A percentile compares a stretch with the other conserved stretches of the same genome.
These are phyloP conservation scores for Hycleus phaleratus DNA, from an alignment of 1,140 invertebrate species.

Conservation along the genomic window DNA sequence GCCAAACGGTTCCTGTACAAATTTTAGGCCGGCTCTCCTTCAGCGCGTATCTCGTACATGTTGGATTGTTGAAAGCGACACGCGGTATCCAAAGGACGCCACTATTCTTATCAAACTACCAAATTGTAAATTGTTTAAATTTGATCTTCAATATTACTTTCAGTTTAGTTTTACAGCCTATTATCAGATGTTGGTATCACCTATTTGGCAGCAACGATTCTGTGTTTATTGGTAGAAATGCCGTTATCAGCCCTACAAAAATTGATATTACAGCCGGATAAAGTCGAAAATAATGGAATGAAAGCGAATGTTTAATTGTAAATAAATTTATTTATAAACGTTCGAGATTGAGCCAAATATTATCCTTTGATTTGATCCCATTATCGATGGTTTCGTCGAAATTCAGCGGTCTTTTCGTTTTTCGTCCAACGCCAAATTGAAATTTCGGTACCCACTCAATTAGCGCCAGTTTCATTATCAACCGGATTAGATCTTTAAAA, in stretches of 20 bases:
- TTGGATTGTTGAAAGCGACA: background rate
- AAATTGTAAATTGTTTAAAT: slow-evolving; percentile 15
- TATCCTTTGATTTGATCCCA: background rate
- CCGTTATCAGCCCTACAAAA: slow-evolving; percentile 31
- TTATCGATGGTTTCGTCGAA: background rate
- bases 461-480: slow-evolving; percentile 1
- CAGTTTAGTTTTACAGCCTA: slow-evolving; percentile 14
- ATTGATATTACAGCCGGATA: slow-evolving; percentile 1
- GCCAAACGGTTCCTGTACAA: slow-evolving; percentile 18
- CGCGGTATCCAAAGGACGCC: slow-evolving; percentile 14
- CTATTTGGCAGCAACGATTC: slow-evolving; percentile 20
- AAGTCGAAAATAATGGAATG: background rate
- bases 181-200: slow-evolving; percentile 19
- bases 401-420: background rate
- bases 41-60: slow-evolving; percentile 25
- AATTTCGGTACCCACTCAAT: background rate
- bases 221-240: slow-evolving; percentile 29
- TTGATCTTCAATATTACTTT: background rate
- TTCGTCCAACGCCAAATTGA: background rate
- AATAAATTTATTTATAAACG: background rate
- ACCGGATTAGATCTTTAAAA: background rate
- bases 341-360: slow-evolving; percentile 3
- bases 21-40: slow-evolving; percentile 25
- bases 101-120: slow-evolving; percentile 9
- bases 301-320: background rate